Conservation (phyloP, 2,113 vertebrate genomes). For the Oenanthe oenanthe region DNA sequence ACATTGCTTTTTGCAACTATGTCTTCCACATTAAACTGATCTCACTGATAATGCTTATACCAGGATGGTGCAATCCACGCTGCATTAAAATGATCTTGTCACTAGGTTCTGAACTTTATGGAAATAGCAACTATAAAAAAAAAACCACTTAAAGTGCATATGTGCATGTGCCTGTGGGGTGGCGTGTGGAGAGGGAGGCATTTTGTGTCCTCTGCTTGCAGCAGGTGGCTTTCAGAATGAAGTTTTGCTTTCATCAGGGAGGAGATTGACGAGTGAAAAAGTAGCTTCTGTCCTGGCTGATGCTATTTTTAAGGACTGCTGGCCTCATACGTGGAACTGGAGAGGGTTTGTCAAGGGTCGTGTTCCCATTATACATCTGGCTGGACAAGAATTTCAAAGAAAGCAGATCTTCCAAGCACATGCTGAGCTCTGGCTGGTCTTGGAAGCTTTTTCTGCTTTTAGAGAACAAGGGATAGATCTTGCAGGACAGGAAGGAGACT, state of each 20-base stretch:
- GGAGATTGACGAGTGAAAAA: not conserved
- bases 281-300: not conserved
- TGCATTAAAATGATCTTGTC: not conserved
- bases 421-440: not conserved
- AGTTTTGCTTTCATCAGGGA: not conserved
- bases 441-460: not conserved
- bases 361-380: not conserved
- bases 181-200: not conserved
- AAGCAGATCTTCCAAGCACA: not conserved
- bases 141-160: accelerated
- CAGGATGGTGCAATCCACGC: not conserved
- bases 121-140: not conserved
- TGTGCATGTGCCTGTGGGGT: not conserved
- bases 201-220: not conserved
- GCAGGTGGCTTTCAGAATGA: constrained; percentile 24
- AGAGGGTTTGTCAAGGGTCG: not conserved
- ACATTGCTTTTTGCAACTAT: not conserved
- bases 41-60: not conserved
- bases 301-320: not conserved
- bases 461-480: not conserved
- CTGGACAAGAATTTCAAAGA: not conserved
- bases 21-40: not conserved
- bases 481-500: not conserved
- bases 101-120: not conserved
- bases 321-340: not conserved